Evolutionary conservation across 2,797 vertebrate species (phyloP).

Genomic region (Chaenodraco wilsoni): DNA sequence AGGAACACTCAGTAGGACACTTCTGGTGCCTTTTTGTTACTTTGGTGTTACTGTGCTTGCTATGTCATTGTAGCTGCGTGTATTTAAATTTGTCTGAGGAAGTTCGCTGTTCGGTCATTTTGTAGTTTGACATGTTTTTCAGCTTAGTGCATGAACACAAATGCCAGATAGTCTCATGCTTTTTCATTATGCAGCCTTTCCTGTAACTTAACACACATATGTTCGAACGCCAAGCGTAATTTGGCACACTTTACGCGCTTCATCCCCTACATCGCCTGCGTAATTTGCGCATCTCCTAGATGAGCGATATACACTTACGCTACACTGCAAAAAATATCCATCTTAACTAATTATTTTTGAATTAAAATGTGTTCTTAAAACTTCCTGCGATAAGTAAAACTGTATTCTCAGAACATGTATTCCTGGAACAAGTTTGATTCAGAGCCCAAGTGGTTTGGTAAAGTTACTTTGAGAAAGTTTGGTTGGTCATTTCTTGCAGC

Average conservation of each 20-base stretch:
- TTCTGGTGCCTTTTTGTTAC: neutral
- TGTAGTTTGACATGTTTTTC: neutral
- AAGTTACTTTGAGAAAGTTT: neutral
- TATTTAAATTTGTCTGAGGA: neutral
- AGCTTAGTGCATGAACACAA: neutral
- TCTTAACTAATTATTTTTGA: fast-evolving
- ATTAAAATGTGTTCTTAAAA: fast-evolving
- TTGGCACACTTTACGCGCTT: slow-evolving; percentile 53
- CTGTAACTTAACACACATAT: slow-evolving; percentile 19
- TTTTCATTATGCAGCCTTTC: neutral
- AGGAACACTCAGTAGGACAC: slow-evolving; percentile 12
- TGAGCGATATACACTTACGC: slow-evolving; percentile 5
- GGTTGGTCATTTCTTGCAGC: slow-evolving; percentile 62
- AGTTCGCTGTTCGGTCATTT: neutral
- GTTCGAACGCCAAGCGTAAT: slow-evolving; percentile 5
- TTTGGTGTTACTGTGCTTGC: neutral
- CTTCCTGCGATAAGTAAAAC: fast-evolving
- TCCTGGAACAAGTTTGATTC: fast-evolving
- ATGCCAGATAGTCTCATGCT: neutral
- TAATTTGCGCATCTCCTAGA: slow-evolving; percentile 54
- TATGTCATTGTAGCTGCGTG: neutral
- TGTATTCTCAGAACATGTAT: neutral
- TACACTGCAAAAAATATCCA: slow-evolving; percentile 48
- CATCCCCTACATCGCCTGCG: slow-evolving; percentile 27
- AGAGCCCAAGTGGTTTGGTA: neutral